A percentile compares a stretch with the other conserved stretches of the same genome.
Evolutionary conservation across 2,888 invertebrate genomes (phyloP).

Genomic region (Nemurella pictetii): DNA sequence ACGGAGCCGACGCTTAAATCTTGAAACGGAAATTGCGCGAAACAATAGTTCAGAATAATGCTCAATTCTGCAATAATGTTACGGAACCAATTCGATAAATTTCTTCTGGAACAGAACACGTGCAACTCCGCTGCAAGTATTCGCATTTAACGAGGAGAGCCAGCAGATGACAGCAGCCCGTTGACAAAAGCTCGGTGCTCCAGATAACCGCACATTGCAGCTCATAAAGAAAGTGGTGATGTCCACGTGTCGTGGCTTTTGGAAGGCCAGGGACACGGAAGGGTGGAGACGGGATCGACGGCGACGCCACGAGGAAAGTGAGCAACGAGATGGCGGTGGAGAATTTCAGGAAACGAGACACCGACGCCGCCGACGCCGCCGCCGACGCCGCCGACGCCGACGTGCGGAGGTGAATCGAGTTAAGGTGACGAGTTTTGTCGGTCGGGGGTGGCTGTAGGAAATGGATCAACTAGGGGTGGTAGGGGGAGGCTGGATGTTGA

Average conservation of each 20-base stretch:
- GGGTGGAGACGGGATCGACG: not conserved
- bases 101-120: not conserved
- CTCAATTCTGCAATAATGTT: not conserved
- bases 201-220: not conserved
- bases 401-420: not conserved
- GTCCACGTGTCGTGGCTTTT: not conserved
- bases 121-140: not conserved
- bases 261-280: not conserved
- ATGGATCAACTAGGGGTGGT: not conserved
- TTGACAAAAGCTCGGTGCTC: not conserved
- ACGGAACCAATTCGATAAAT: not conserved
- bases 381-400: not conserved
- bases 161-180: too few species aligned
- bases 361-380: not conserved
- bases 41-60: not conserved
- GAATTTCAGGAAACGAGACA: not conserved
- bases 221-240: not conserved
- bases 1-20: not conserved
- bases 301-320: not conserved
- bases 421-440: not conserved
- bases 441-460: not conserved
- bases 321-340: not conserved
- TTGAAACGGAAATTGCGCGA: not conserved
- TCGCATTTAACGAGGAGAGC: not conserved
- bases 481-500: not conserved